Base-by-base conservation (phyloP, 2,888 invertebrate species). In the Macrophya annulata region DNA sequence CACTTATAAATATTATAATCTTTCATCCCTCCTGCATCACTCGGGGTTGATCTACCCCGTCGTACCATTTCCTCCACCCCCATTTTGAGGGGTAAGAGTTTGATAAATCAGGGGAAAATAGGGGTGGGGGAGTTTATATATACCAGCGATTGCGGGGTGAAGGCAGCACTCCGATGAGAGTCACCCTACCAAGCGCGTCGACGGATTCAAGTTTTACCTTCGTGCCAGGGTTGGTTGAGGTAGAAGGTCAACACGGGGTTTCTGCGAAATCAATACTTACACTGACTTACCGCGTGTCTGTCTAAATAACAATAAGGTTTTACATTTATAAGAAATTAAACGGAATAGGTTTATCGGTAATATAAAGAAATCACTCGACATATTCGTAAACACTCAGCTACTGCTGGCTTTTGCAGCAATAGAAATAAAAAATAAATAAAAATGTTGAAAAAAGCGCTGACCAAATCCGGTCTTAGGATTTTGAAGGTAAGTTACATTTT, bases 381-480 rank as follows among this genome's bases (percentile, higher is more conserved):
- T n/a, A n/a, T n/a, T n/a, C n/a, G n/a, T n/a, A n/a, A n/a, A n/a
- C n/a, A 25, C 5, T 68, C 37, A 37, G 68, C 68, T 37, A 6
- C 37, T 25, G 25, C 62, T 25, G 25, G 62, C 25, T 4, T 62
- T 21, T 45, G 21, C 71, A 43, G 9, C 40, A 71, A 9, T 37
- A 37, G 9, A 48, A 9, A 15, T 4, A 48, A 9, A 48, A 9
- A 48, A 9, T 4, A 48, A 48, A 31, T 37, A 3, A 31, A 88
- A 84, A 93, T 93, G 93, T 88, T 93, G 89, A 91, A 89, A 84
- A 92, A 92, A 86, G 90, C 91, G 62, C 87, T 93, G 85, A 90
- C 89, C 87, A 92, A 91, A 84, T 93, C 93, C 71, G 93, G 93
- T 74, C 90, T 91, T 76, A 91, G 91, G 84, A 91, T 93, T 79